Base-by-base conservation (phyloP, 2,113 vertebrate genomes). In the Cichladusa arquata region DNA sequence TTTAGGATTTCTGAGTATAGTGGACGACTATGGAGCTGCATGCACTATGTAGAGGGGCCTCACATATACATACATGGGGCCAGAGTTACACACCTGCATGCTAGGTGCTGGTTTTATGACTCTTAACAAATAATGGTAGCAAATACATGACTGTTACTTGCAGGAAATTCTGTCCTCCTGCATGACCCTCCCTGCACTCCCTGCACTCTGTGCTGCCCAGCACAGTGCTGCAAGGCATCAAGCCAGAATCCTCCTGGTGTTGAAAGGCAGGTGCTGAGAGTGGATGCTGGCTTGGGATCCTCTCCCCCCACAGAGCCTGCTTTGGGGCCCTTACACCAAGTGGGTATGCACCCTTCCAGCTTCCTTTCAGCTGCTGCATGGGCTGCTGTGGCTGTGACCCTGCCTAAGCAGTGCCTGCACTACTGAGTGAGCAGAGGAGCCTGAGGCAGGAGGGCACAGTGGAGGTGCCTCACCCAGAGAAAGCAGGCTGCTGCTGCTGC, bases 381-480 rank as follows among this genome's bases (percentile, higher is more conserved):
- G 53, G 34, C 74, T 16, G 1, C 80, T 64, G 69, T 44, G 5
- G 3, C 45, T 53, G 45, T 19, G n/a, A 24, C 66, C 0, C 1
- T 8, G 44, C 80, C 16, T 34, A 17, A 58, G 34, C 11, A 72
- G 62, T 16, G 60, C 20, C 72, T 81, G 53, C 3, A 1, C 48
- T n/a, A 8, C 17, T 15, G 48, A 50, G 34, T 9, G 58, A 58
- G 57, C 4, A 3, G 53, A 60, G 51, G 28, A 26, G 54, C 34
- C 81, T 5, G 6, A 38, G 38, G 81, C 34, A 80, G 58, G 33
- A 42, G 0, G 4, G 26, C 44, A 44, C 25, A 22, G 11, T 38
- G 31, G 5, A 4, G 2, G 8, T 54, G 53, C 34, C 29, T 79
- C 0, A 0, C 13, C 36, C 34, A 71, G 23, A 72, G 33, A 76